These are phyloP conservation scores for Synanthedon vespiformis DNA, from an alignment of 2,888 invertebrate genomes.

Conservation along the genomic window DNA sequence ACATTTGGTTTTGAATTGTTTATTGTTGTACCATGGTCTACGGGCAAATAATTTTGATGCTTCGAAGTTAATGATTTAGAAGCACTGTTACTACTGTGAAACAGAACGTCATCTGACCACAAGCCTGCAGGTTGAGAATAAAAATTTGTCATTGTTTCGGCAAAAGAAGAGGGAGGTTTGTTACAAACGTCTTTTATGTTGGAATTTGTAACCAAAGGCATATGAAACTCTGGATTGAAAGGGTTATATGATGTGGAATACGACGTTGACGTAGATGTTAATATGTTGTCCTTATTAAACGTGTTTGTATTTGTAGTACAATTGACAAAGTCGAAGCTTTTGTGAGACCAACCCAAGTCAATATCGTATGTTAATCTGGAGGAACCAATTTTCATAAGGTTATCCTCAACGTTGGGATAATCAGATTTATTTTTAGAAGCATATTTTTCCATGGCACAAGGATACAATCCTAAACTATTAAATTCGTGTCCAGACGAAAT, in stretches of 20 bases:
- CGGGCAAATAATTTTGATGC: slow-evolving; percentile 40
- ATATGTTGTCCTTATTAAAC: slow-evolving; percentile 49
- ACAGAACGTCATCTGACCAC: slow-evolving; percentile 58
- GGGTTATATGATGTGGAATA: slow-evolving; percentile 55
- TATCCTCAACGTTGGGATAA: slow-evolving; percentile 52
- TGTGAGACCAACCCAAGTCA: slow-evolving; percentile 63
- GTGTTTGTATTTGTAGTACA: slow-evolving; percentile 43
- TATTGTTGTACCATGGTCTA: slow-evolving; percentile 21
- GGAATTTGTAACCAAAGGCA: slow-evolving; percentile 44
- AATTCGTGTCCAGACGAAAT: slow-evolving; percentile 58
- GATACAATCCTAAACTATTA: slow-evolving; percentile 54
- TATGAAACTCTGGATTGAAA: slow-evolving; percentile 60
- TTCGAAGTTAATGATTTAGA: slow-evolving; percentile 37
- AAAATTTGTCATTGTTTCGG: slow-evolving; percentile 53
- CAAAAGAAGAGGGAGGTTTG: slow-evolving; percentile 42
- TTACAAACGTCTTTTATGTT: slow-evolving; percentile 42
- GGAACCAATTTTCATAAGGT: slow-evolving; percentile 58
- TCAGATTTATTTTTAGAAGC: slow-evolving; percentile 52
- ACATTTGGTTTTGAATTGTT: slow-evolving; percentile 19
- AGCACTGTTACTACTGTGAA: slow-evolving; percentile 44
- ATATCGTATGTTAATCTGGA: slow-evolving; percentile 61
- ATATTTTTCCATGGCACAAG: slow-evolving; percentile 63
- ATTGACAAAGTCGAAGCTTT: slow-evolving; percentile 58
- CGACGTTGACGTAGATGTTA: slow-evolving; percentile 40
- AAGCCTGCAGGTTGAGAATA: slow-evolving; percentile 55